Evolutionary conservation across 2,113 vertebrate species (phyloP).

Genomic region (Siniperca chuatsi): DNA sequence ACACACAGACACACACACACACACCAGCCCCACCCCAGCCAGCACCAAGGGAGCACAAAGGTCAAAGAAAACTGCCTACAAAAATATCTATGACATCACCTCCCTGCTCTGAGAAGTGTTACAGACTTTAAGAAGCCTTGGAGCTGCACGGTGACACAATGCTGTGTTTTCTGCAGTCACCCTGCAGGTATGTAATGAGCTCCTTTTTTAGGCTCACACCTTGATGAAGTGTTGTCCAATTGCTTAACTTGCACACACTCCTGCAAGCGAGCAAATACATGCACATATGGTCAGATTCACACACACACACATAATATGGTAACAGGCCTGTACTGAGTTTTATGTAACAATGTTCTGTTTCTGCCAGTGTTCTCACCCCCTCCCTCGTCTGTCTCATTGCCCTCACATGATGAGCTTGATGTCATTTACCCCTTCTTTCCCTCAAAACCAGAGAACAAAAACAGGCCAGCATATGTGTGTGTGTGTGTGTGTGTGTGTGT

Average conservation of each 20-base stretch:
- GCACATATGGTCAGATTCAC: constrained; percentile 28
- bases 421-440: constrained; percentile 81
- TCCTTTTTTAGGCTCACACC: constrained; percentile 25
- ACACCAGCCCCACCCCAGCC: constrained; percentile 58
- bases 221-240: constrained; percentile 38
- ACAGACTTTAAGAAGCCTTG: constrained; percentile 35
- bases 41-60: constrained; percentile 71
- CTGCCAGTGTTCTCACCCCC: constrained; percentile 67
- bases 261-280: constrained; percentile 14
- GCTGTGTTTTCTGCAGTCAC: constrained; percentile 46
- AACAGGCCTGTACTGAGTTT: constrained; percentile 61
- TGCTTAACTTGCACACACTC: not conserved
- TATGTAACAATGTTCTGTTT: constrained; percentile 77
- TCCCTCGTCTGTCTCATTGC: constrained; percentile 72
- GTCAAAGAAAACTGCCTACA: constrained; percentile 70
- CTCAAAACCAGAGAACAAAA: constrained; percentile 79
- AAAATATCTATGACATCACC: constrained; percentile 79
- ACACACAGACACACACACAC: constrained; percentile 28
- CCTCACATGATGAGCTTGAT: constrained; percentile 85
- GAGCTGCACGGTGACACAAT: constrained; percentile 52
- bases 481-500: constrained; percentile 45
- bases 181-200: constrained; percentile 47
- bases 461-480: constrained; percentile 67
- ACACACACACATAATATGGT: constrained; percentile 39
- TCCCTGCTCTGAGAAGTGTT: constrained; percentile 44